Conservation (phyloP, 1,140 invertebrate genomes). For the Bradysia coprophila region DNA sequence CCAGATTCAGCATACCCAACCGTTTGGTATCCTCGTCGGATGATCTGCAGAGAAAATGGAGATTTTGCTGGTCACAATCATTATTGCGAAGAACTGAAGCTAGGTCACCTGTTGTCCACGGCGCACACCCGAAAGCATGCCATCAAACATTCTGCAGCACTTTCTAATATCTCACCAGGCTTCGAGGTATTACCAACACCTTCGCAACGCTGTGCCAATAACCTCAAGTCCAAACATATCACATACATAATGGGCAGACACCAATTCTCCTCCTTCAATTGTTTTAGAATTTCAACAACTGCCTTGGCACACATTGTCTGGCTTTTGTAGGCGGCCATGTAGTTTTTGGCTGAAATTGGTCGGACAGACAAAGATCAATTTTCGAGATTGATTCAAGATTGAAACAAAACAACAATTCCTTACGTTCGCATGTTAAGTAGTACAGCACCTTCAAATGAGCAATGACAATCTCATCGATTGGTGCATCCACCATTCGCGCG, state of each 20-base stretch:
- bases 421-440: constrained; percentile 25
- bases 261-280: constrained; percentile 93
- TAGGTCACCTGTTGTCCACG: constrained; percentile 66
- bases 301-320: constrained; percentile 61
- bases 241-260: constrained; percentile 76
- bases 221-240: constrained; percentile 71
- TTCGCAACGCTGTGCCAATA: constrained; percentile 67
- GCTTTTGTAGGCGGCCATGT: constrained; percentile 54
- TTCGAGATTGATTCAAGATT: constrained; percentile 1
- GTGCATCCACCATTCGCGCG: constrained; percentile 46
- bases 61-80: background rate
- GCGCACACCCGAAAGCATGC: constrained; percentile 90
- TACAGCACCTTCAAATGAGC: constrained; percentile 46
- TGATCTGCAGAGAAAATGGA: constrained; percentile 27
- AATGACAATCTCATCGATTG: constrained; percentile 62
- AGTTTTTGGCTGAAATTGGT: constrained; percentile 42
- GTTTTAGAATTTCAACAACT: constrained; percentile 68
- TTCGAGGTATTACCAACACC: constrained; percentile 26
- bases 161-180: constrained; percentile 68
- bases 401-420: constrained; percentile 6
- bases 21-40: constrained; percentile 81
- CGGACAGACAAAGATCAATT: constrained; percentile 28
- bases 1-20: constrained; percentile 87
- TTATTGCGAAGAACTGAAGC: background rate
- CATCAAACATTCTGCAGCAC: constrained; percentile 87